Percentiles rank a stretch among this genome's conserved stretches.
Evolutionary conservation across 2,797 vertebrate genomes (phyloP).

Genomic region (Phrynocephalus forsythii): DNA sequence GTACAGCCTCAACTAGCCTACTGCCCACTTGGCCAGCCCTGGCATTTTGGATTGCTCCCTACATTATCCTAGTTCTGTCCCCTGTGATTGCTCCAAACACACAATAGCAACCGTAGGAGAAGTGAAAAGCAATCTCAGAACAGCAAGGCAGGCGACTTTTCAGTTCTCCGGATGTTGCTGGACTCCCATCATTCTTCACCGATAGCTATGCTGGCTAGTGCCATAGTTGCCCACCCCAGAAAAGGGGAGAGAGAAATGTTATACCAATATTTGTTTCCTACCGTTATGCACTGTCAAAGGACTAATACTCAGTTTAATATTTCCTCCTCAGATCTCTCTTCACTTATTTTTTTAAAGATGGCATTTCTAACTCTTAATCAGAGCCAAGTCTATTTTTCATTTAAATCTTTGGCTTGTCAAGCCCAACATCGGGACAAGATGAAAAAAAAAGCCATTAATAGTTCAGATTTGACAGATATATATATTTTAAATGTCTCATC

Average conservation of each 20-base stretch:
- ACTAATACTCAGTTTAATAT: background rate
- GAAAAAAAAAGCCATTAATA: constrained; percentile 64
- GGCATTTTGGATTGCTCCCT: too few species aligned
- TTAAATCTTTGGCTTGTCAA: constrained; percentile 71
- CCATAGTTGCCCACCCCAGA: background rate
- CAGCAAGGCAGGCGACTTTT: background rate
- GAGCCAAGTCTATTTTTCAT: constrained; percentile 63
- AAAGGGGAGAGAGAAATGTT: background rate
- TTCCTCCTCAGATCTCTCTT: constrained; percentile 48
- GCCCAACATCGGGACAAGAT: constrained; percentile 71
- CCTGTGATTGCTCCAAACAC: background rate
- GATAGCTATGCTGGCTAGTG: background rate
- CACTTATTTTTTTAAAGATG: background rate
- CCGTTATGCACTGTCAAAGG: constrained; percentile 39
- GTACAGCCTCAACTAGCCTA: too few species aligned
- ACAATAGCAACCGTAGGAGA: background rate
- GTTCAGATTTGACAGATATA: constrained; percentile 56
- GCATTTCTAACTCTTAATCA: constrained; percentile 61
- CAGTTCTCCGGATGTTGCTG: background rate
- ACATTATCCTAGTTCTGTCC: too few species aligned
- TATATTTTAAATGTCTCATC: constrained; percentile 56
- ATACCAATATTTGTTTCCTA: constrained; percentile 32
- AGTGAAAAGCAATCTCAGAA: background rate
- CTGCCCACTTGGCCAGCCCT: too few species aligned
- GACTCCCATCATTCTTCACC: background rate